Base-by-base conservation (phyloP, 2,797 vertebrate genomes). In the Antennarius maculatus region DNA sequence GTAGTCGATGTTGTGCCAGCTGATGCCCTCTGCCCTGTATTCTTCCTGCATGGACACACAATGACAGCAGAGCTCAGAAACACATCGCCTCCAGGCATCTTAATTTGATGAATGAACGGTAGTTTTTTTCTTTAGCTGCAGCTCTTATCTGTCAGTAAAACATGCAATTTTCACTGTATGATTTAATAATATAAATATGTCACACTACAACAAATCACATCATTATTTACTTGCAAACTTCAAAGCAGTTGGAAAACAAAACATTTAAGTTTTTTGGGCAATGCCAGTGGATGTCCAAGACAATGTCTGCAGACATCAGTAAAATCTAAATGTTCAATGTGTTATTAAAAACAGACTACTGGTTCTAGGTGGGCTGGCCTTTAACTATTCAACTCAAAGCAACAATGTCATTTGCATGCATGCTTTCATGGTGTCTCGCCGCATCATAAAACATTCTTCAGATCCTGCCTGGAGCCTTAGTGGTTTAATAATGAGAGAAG, bases 1-100 rank as follows among this genome's bases (percentile, higher is more conserved):
- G 87, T 98, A 99, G 86, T 97, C 95, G 0, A 99, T 99, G 91
- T 96, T 98, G 72, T 93, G 93, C 98, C 98, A 99, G 92, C 92
- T 97, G 91, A 99, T 99, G 77, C 95, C 96, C 90, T 99, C 96
- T 7, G 90, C 88, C 83, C 96, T 91, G 56, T 99, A 99, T 57
- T 98, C 97, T 85, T 99, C 97, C 98, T 99, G 61, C 62, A 78
- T 14, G 45, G 45, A 69, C 43, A 79, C 27, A 79, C 15, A 3
- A 53, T 0, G 13, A 47, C 65, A 34, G 6, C 60, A 62, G 7
- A 31, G 45, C 7, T 64, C 59, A 55, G 23, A 0, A 10, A 39
- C 0, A 43, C 9, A 31, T 2, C 54, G 9, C 42, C 37, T 34
- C 27, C 14, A 16, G 13, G 14, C 10, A 43, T 2, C 55, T 7